phyloP scores from a whole-genome alignment of 1,140 invertebrate genomes.

The Caenorhabditis tropicalis region DNA sequence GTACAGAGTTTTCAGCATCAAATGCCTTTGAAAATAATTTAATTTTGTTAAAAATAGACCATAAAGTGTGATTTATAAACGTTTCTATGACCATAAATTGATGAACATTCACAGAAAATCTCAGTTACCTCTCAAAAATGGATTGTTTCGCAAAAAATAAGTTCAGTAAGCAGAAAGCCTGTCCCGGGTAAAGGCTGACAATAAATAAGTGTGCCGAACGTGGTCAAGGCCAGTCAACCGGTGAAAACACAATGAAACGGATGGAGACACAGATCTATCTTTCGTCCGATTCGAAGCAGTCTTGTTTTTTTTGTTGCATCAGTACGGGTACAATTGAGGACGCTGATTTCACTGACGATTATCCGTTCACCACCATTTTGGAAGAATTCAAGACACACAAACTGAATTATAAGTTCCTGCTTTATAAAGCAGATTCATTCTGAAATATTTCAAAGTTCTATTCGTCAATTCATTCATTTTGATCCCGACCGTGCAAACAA shows the following conservation, averaged over 20 bases:
- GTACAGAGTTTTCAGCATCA: too few relatives aligned
- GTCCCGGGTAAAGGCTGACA: neutral
- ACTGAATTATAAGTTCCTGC: neutral
- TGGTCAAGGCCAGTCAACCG: conserved; percentile 31
- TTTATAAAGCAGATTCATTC: neutral
- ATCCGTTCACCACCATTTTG: neutral
- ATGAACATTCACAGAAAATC: neutral
- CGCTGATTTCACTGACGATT: neutral
- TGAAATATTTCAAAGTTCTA: neutral
- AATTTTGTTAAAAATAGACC: too few relatives aligned
- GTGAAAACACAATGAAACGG: neutral
- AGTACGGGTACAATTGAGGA: neutral
- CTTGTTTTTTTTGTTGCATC: conserved; percentile 9
- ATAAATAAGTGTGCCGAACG: conserved; percentile 19
- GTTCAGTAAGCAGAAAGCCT: conserved; percentile 29
- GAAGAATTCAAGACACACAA: too few relatives aligned
- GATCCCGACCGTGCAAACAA: conserved; percentile 26
- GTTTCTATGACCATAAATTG: neutral
- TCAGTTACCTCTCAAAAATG: too few relatives aligned
- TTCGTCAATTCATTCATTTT: conserved; percentile 41
- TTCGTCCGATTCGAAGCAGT: neutral
- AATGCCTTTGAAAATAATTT: too few relatives aligned
- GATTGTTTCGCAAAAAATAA: too few relatives aligned
- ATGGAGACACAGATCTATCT: neutral
- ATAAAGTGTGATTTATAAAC: too few relatives aligned